A percentile compares a stretch with the other conserved stretches of the same genome.
Conservation (phyloP, 2,797 vertebrate genomes). For the Chaetodon trifasciatus region DNA sequence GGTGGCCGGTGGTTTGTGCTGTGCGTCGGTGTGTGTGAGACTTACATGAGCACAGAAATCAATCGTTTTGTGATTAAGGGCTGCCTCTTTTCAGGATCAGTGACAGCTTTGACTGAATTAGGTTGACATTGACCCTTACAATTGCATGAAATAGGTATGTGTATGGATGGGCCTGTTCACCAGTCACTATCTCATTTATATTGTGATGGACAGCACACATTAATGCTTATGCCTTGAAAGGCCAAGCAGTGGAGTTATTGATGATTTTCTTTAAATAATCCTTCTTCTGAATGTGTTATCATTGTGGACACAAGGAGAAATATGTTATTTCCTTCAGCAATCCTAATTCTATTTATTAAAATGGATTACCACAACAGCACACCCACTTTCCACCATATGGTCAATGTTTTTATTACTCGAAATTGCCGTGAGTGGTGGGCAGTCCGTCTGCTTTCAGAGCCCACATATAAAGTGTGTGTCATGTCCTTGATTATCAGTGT, state of each 20-base stretch:
- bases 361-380: conserved; percentile 51
- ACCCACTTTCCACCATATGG: conserved; percentile 63
- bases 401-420: conserved; percentile 56
- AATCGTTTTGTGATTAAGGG: conserved; percentile 1
- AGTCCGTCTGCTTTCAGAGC: conserved; percentile 43
- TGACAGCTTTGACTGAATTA: not conserved
- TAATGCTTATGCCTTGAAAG: not conserved
- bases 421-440: conserved; percentile 56
- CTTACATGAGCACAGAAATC: conserved; percentile 13
- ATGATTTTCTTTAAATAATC: conserved; percentile 31
- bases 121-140: not conserved
- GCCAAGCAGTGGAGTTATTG: conserved; percentile 19
- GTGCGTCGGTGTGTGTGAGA: conserved; percentile 18
- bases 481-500: conserved; percentile 52
- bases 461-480: conserved; percentile 45
- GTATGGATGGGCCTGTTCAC: not conserved
- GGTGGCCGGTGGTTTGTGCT: conserved; percentile 11
- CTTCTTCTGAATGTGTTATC: conserved; percentile 14
- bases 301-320: conserved; percentile 27
- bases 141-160: not conserved
- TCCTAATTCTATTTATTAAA: conserved; percentile 54
- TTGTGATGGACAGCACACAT: conserved; percentile 16
- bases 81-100: not conserved
- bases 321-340: conserved; percentile 29
- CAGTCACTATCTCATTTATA: conserved; percentile 2